These are phyloP conservation scores for Oncorhynchus nerka DNA, from an alignment of 2,113 vertebrate genomes.

Conservation along the genomic window DNA sequence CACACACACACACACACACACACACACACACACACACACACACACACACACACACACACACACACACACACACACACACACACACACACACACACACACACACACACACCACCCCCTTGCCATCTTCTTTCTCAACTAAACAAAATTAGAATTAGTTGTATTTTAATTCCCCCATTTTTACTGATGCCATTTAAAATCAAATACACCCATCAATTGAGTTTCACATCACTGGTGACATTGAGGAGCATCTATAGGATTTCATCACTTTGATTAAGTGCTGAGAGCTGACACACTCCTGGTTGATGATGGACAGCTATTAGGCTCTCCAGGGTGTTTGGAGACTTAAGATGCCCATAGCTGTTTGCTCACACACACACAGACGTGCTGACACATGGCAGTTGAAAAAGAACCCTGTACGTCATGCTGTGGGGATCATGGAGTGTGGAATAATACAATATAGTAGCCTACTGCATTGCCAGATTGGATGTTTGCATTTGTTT, in stretches of 20 bases:
- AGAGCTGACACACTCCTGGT: background rate
- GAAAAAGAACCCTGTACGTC: background rate
- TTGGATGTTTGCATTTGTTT: no score
- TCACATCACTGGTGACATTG: background rate
- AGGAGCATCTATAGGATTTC: background rate
- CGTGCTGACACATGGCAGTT: background rate
- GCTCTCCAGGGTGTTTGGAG: background rate
- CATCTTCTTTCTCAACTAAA: no score
- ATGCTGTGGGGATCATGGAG: background rate
- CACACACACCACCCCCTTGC: background rate
- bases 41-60: background rate
- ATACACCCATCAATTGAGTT: background rate
- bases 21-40: background rate
- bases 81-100: background rate
- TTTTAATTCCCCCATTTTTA: background rate
- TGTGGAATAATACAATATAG: background rate
- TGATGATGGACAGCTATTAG: slow-evolving; percentile 5
- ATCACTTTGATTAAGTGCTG: slow-evolving; percentile 10
- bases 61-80: background rate
- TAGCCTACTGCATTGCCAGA: background rate
- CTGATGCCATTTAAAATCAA: background rate
- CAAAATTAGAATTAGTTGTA: no score
- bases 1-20: no score
- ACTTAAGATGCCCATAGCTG: background rate
- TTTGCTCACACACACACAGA: background rate